A percentile compares a stretch with the other conserved stretches of the same genome.
phyloP scores from a whole-genome alignment of 2,797 vertebrate species.

The Florisuga fusca region DNA sequence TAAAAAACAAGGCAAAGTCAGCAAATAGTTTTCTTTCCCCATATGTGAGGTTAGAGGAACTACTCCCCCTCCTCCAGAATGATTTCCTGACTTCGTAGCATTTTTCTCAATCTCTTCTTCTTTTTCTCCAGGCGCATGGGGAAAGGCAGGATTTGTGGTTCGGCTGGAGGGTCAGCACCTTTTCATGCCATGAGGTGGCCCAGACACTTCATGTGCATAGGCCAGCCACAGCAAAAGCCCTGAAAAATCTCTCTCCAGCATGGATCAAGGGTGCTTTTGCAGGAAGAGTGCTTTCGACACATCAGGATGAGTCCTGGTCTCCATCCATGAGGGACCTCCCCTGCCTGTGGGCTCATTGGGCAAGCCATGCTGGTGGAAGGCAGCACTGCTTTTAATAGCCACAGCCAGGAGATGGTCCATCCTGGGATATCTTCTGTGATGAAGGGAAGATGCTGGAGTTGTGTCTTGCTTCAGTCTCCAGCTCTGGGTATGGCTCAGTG shows the following conservation, averaged over 20 bases:
- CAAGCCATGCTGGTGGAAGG: not conserved
- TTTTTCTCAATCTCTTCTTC: slow-evolving; percentile 34
- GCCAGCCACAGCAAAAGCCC: not conserved
- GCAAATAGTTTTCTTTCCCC: slow-evolving; percentile 52
- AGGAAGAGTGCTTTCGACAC: not conserved
- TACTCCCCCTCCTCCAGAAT: slow-evolving; percentile 29
- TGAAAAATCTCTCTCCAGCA: not conserved
- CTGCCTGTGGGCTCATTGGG: not conserved
- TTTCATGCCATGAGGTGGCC: not conserved
- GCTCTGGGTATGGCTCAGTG: accelerated
- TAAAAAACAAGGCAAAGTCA: slow-evolving; percentile 47
- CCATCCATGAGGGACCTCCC: not conserved
- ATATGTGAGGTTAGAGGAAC: slow-evolving; percentile 48
- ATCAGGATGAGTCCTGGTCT: not conserved
- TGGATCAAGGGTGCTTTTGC: not conserved
- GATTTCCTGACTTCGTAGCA: slow-evolving; percentile 35
- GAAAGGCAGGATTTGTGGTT: not conserved
- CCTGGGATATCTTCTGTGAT: not conserved
- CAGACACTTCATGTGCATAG: not conserved
- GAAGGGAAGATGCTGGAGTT: not conserved
- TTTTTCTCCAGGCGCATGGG: not conserved
- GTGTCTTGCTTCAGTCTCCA: not conserved
- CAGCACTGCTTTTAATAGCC: not conserved
- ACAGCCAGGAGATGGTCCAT: not conserved
- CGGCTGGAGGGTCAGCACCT: accelerated